Base-by-base conservation (phyloP, 2,797 vertebrate genomes). In the Gouania willdenowi region DNA sequence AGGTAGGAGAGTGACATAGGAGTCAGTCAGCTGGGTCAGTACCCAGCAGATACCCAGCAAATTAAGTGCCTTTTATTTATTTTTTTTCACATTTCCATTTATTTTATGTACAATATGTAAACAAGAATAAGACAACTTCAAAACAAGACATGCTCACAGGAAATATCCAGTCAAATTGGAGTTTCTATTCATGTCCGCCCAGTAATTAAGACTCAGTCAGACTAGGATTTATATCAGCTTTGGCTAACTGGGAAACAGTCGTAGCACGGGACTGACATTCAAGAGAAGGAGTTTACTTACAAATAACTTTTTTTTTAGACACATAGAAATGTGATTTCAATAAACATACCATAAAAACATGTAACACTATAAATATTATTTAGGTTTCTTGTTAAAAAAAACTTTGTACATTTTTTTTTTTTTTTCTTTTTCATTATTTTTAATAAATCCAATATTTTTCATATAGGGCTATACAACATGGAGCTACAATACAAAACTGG, bases 31-130 rank as follows among this genome's bases (percentile, higher is more conserved):
- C n/a, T n/a, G n/a, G n/a, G n/a, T n/a, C n/a, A n/a, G n/a, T n/a
- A n/a, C n/a, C n/a, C n/a, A n/a, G n/a, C n/a, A n/a, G n/a, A n/a
- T n/a, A n/a, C n/a, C n/a, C 15, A 41, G 8, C 6, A 23, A 68
- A 29, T 54, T 44, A 42, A 61, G 60, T 57, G 35, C 34, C 21
- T 44, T 79, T 65, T 67, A 42, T 74, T 62, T 71, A 57, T 66
- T 53, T 60, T 52, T 66, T 57, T 76, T 75, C 75, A 81, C 68
- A 21, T 71, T 46, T 75, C 74, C 63, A 82, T 81, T 84, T 83
- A 83, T 75, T 79, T 47, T 88, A 88, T 90, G 69, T 89, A 89
- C 87, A 90, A 75, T 83, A 86, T 88, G 83, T 91, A 89, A 89
- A 90, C 88, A 83, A 79, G 45, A 79, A 85, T 71, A 57, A 72